Evolutionary conservation across 2,113 vertebrate species (phyloP), one percentile per base, ranked within the genome.

Genomic region (Camelus dromedarius): DNA sequence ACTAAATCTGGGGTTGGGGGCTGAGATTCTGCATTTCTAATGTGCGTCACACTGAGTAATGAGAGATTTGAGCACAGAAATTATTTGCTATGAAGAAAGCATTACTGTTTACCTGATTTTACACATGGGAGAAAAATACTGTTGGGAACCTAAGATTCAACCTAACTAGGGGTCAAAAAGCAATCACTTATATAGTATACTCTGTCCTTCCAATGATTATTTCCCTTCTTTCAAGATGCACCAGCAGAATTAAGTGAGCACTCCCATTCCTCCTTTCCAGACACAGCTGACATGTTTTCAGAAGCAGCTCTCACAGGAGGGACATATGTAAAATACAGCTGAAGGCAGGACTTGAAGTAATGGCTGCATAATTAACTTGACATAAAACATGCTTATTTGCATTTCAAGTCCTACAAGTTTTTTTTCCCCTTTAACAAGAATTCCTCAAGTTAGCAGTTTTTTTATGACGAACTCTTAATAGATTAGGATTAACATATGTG

Each of bases 381-480:
- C 42, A 35, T 87, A 90, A 66, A 94, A 92, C 86, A 96, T 50
- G n/a, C 85, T 56, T 76, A 76, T 95, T 96, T 94, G 70, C 54
- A 96, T 93, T 90, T 87, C 48, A 96, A 94, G 50, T 88, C 50
- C 70, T 67, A 76, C 58, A 91, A 24, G 50, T 70, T 84, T 76
- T 64, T 64, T 50, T 30, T 6, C 10, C 54, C 75, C 64, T 22
- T 32, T 67, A 84, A 89, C 60, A 95, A 69, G 24, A 97, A 95
- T 88, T 89, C 72, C 60, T 89, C 22, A 60, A 76, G 88, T 58
- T 66, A 52, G 82, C 80, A 96, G 69, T 50, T 95, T 97, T 97
- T 86, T 94, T 81, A 95, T 64, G 72, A 94, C 13, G 72, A 86
- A 90, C 80, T 82, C 93, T 93, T 95, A 96, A 97, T 85, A 95